A percentile compares a stretch with the other conserved stretches of the same genome.
Conservation (phyloP, 2,888 invertebrate genomes). For the Corbicula japonica region DNA sequence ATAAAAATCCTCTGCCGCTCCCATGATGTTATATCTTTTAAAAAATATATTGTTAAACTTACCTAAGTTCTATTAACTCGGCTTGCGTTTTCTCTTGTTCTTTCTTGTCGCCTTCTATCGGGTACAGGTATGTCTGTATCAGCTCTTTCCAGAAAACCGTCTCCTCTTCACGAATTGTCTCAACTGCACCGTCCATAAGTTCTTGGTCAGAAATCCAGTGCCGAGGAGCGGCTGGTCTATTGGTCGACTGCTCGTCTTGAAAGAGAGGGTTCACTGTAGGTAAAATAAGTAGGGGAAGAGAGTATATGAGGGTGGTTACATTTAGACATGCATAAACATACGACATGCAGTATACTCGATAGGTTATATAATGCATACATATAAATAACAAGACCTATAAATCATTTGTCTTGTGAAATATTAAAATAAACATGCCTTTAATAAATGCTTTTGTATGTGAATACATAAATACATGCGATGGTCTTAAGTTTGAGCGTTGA, state of each 20-base stretch:
- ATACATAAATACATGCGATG: no score
- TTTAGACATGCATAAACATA: constrained; percentile 12
- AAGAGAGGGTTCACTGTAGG: constrained; percentile 72
- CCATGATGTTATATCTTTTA: no score
- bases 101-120: constrained; percentile 96
- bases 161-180: constrained; percentile 88
- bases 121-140: constrained; percentile 96
- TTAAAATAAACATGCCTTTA: no score
- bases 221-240: constrained; percentile 44
- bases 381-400: no score
- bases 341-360: constrained; percentile 37
- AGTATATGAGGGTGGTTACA: constrained; percentile 28
- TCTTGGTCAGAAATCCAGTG: constrained; percentile 73
- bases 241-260: constrained; percentile 50
- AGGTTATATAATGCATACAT: no score
- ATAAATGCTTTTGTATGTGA: no score
- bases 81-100: constrained; percentile 72
- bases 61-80: constrained; percentile 64
- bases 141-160: constrained; percentile 97
- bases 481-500: no score
- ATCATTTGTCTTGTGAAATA: no score
- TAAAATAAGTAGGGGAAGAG: neutral
- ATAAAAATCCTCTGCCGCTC: no score
- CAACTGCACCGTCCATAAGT: constrained; percentile 55
- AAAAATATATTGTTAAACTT: neutral